These are phyloP conservation scores for Macquaria ambigua DNA, from an alignment of 2,113 vertebrate genomes.

Conservation along the genomic window DNA sequence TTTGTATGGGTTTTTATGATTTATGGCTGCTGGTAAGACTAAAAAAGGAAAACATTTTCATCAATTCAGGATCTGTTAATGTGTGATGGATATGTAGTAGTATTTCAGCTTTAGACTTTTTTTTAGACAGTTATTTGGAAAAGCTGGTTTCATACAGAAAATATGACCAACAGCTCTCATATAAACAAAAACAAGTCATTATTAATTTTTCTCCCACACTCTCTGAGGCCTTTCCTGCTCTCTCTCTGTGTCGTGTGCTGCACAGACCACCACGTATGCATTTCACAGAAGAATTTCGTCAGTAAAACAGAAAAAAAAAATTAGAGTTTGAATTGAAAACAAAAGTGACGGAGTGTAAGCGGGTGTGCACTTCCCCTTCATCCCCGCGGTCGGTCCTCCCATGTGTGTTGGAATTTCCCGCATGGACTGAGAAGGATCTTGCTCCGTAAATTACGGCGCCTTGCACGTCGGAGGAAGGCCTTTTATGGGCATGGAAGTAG, in stretches of 20 bases:
- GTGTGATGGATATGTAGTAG: not conserved
- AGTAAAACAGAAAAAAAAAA: not conserved
- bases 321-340: not conserved
- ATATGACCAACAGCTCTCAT: not conserved
- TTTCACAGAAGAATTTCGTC: not conserved
- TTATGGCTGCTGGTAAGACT: too few relatives aligned
- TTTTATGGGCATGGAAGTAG: conserved; percentile 85
- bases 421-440: conserved; percentile 75
- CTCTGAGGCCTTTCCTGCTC: not conserved
- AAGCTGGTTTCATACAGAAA: not conserved
- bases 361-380: conserved; percentile 32
- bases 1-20: too few relatives aligned
- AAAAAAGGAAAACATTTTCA: too few relatives aligned
- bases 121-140: not conserved
- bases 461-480: conserved; percentile 78
- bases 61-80: not conserved
- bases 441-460: conserved; percentile 81
- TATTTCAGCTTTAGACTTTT: not conserved
- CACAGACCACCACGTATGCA: not conserved
- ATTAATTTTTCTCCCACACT: not conserved
- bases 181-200: not conserved
- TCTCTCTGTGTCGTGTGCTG: not conserved
- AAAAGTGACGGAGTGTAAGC: conserved; percentile 11
- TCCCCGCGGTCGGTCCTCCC: conserved; percentile 57
- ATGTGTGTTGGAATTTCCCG: conserved; percentile 86